Evolutionary conservation across 35 echinoderm and acorn worm genomes (phyloP), one percentile per base, ranked within the genome.

Genomic region (Lytechinus variegatus): DNA sequence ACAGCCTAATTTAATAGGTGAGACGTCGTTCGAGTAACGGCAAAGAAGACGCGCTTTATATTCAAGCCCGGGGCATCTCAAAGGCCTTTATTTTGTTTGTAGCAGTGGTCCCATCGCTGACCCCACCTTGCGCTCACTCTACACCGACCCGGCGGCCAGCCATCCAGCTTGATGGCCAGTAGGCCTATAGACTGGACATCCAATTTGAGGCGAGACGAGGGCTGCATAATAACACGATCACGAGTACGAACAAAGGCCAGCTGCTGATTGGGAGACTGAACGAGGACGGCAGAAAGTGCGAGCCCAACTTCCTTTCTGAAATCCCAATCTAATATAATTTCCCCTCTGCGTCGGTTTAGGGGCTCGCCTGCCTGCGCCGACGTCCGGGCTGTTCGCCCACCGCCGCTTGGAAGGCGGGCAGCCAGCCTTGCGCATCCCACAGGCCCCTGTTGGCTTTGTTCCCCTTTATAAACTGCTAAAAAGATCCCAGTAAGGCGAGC

Each of bases 211-310:
- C 27, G 88, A 12, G 88, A 90, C 52, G 8, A 33, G 14, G 27
- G 88, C 52, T 44, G 88, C 88, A 90, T 90, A 90, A 90, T 90
- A 24, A 24, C 66, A 79, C 52, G 88, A 90, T 52, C 88, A 90
- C 52, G 88, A 90, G 88, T 5, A 16, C 88, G 88, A 90, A 90
- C 88, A 90, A 90, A 90, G 88, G 52, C 88, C 88, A 90, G 88
- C 88, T 90, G 88, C 88, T 90, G 28, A 13, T 52, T 52, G 52
- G 14, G 88, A 16, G 16, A 24, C 14, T 16, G 66, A 24, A 21
- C 21, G 66, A 79, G 16, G n/a, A 79, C 19, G n/a, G 6, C 19
- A 79, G 66, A 79, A 79, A 79, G 66, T 79, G n/a, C 66, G 66
- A 79, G 19, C n/a, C 66, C 19, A 16, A 79, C n/a, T 79, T 79